phyloP scores from a whole-genome alignment of 2,113 vertebrate species.

The Brachyhypopomus occidentalis region DNA sequence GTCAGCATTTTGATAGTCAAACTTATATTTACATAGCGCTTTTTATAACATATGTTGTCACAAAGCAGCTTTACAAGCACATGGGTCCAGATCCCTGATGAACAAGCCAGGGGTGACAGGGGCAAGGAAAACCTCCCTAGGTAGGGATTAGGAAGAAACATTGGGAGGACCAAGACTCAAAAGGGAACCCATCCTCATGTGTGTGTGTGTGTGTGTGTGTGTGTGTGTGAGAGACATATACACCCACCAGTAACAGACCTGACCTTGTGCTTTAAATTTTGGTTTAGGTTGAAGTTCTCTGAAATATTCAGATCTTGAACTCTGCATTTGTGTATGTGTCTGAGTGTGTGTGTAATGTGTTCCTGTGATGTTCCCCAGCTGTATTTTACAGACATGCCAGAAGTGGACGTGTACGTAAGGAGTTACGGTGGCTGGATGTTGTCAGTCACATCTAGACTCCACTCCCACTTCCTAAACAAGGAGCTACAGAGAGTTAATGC shows the following conservation, averaged over 20 bases:
- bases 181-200: too few relatives aligned
- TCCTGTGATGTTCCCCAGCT: constrained; percentile 59
- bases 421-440: constrained; percentile 80
- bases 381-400: constrained; percentile 77
- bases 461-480: constrained; percentile 72
- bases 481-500: constrained; percentile 67
- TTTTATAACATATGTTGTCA: too few relatives aligned
- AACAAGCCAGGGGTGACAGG: too few relatives aligned
- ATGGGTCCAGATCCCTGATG: too few relatives aligned
- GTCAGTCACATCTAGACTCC: constrained; percentile 72
- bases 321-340: neutral
- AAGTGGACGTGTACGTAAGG: constrained; percentile 77
- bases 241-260: neutral
- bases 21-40: too few relatives aligned
- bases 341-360: neutral
- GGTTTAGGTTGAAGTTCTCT: neutral
- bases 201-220: too few relatives aligned
- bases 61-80: too few relatives aligned
- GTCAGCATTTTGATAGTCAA: constrained; percentile 53
- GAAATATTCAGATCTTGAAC: neutral
- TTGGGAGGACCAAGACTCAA: too few relatives aligned
- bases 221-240: too few relatives aligned
- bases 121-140: too few relatives aligned
- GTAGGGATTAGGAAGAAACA: too few relatives aligned
- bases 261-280: too few relatives aligned